Evolutionary conservation across 1,140 invertebrate species (phyloP).

Genomic region (Orchestia grillus): DNA sequence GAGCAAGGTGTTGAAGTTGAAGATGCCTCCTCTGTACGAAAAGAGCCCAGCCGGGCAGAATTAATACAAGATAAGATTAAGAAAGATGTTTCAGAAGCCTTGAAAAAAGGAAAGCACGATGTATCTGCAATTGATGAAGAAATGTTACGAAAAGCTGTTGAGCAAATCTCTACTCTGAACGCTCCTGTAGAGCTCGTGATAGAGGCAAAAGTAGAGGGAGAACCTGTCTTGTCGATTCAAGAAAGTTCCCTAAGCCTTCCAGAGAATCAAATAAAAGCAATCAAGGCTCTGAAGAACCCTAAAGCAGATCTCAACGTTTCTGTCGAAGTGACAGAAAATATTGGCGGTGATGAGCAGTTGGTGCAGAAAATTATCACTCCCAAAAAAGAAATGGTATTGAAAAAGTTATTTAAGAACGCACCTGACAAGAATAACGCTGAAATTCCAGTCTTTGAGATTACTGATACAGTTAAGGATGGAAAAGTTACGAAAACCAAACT

Average conservation of each 20-base stretch:
- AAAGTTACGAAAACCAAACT: constrained; percentile 26
- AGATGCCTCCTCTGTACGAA: neutral
- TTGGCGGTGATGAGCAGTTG: neutral
- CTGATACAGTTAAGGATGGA: neutral
- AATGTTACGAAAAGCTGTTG: neutral
- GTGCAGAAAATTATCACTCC: constrained; percentile 16
- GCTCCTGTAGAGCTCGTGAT: neutral
- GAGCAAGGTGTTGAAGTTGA: neutral
- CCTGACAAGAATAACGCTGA: neutral
- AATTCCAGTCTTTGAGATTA: constrained; percentile 30
- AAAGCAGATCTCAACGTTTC: neutral
- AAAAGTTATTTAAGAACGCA: neutral
- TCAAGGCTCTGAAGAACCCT: neutral
- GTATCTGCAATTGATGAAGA: neutral
- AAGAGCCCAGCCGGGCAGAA: neutral
- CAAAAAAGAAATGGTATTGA: neutral
- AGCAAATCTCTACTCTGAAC: neutral
- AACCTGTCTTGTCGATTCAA: neutral
- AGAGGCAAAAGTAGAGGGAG: neutral
- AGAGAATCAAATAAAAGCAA: neutral
- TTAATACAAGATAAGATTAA: neutral
- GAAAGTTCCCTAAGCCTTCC: constrained; percentile 25
- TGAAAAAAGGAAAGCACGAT: neutral
- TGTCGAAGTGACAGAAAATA: neutral
- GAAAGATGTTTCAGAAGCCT: neutral